A percentile compares a stretch with the other conserved stretches of the same genome.
Evolutionary conservation across 35 echinoderm and acorn worm species (phyloP).

Genomic region (Lytechinus variegatus): DNA sequence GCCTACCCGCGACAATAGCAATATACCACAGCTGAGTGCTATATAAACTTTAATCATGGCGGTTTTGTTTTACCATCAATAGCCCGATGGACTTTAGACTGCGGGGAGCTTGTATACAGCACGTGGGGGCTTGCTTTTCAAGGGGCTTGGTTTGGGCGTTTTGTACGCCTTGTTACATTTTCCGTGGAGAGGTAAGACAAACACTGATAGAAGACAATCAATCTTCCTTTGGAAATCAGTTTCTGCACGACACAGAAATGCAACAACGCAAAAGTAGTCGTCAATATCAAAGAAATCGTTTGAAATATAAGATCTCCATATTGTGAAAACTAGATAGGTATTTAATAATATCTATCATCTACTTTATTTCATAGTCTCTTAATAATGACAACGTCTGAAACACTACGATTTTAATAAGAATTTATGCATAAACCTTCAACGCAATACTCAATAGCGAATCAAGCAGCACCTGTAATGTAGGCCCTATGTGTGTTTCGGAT

Average conservation of each 20-base stretch:
- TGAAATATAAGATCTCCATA: too few relatives aligned
- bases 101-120: background rate
- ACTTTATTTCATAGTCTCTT: too few relatives aligned
- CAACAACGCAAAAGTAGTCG: background rate
- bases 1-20: constrained; percentile 24
- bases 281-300: background rate
- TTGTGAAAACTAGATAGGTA: too few relatives aligned
- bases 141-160: background rate
- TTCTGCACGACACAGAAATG: background rate
- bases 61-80: constrained; percentile 37
- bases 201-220: constrained; percentile 37
- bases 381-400: too few relatives aligned
- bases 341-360: too few relatives aligned
- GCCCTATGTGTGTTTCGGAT: too few relatives aligned
- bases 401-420: too few relatives aligned
- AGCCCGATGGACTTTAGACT: constrained; percentile 38
- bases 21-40: constrained; percentile 20
- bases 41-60: constrained; percentile 48
- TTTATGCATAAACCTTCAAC: too few relatives aligned
- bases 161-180: constrained; percentile 48
- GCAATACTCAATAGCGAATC: too few relatives aligned
- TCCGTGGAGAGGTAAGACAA: constrained; percentile 7
- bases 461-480: too few relatives aligned
- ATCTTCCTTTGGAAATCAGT: constrained; percentile 15
- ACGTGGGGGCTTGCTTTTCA: background rate